Conservation (phyloP, 1,140 invertebrate genomes). For the Caenorhabditis latens region DNA sequence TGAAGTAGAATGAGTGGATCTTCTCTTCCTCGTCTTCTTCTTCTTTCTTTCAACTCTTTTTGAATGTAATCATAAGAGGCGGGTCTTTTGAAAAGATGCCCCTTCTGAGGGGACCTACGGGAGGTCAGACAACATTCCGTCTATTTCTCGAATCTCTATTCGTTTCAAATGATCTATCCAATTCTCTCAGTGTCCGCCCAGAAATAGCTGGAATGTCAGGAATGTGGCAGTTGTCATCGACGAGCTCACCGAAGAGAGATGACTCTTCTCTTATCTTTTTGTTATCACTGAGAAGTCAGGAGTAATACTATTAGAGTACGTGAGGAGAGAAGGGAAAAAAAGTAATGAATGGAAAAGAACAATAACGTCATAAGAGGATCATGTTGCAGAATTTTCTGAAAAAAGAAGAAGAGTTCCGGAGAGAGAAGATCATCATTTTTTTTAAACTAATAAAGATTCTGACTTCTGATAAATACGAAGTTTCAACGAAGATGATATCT, state of each 20-base stretch:
- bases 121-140: constrained; percentile 51
- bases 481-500: too few relatives aligned
- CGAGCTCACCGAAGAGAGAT: not conserved
- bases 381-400: constrained; percentile 12
- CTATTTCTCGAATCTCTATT: not conserved
- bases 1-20: not conserved
- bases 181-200: constrained; percentile 19
- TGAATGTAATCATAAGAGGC: constrained; percentile 50
- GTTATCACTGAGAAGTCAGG: constrained; percentile 35
- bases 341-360: not conserved
- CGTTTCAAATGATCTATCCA: not conserved
- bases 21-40: not conserved
- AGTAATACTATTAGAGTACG: constrained; percentile 54
- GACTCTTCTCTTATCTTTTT: constrained; percentile 31
- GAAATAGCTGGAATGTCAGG: constrained; percentile 46
- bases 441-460: too few relatives aligned
- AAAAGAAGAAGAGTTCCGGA: not conserved
- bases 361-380: constrained; percentile 33
- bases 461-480: too few relatives aligned
- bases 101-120: constrained; percentile 7
- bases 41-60: not conserved
- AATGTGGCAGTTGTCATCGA: constrained; percentile 40
- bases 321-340: not conserved
- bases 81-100: not conserved
- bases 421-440: not conserved